phyloP scores from a whole-genome alignment of 2,797 vertebrate species.

The Prionace glauca region DNA sequence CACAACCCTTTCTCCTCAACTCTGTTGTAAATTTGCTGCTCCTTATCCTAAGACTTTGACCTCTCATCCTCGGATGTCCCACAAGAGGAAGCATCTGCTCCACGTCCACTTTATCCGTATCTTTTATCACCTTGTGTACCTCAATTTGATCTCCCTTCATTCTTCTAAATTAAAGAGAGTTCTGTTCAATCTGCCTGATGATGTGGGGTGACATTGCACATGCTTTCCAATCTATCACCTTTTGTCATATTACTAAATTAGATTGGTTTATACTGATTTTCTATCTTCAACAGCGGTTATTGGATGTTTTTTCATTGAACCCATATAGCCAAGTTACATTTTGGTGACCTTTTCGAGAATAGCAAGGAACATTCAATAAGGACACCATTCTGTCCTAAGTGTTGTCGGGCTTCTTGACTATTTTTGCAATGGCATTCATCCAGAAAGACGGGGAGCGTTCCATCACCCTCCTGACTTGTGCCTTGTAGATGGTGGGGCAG shows the following conservation, averaged over 20 bases:
- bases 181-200: no score
- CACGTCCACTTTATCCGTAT: no score
- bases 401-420: neutral
- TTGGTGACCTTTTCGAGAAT: neutral
- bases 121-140: no score
- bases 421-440: neutral
- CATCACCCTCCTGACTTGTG: neutral
- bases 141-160: no score
- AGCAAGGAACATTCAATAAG: neutral
- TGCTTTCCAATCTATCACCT: neutral
- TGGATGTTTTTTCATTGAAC: neutral
- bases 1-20: no score
- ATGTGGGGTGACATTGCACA: neutral
- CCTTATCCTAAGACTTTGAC: no score
- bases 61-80: no score
- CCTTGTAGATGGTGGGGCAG: neutral
- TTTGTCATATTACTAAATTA: neutral
- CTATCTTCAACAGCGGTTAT: neutral
- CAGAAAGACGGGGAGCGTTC: neutral
- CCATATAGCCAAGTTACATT: neutral
- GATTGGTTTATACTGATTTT: neutral
- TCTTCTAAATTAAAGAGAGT: no score
- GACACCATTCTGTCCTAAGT: neutral
- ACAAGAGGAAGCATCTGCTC: no score
- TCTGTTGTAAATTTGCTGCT: no score